Base-by-base conservation (phyloP, 37 sponge, comb jelly and placozoan species). In the Crambe crambe region DNA sequence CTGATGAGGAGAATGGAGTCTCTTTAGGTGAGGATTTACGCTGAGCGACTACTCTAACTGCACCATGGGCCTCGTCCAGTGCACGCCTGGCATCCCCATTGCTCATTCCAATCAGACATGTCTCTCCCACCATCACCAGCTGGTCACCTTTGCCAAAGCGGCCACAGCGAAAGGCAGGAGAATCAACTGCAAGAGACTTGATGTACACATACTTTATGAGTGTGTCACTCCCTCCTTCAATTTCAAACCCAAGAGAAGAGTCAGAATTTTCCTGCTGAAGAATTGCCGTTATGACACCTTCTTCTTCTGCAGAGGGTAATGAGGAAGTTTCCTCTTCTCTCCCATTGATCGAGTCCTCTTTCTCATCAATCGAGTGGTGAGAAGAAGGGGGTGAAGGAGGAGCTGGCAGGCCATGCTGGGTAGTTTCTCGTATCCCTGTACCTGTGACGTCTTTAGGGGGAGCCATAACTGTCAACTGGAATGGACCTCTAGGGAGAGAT, bases 161-260 rank as follows among this genome's bases (percentile, higher is more conserved):
- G 37, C 72, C 76, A 65, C 59, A 73, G 26, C 34, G 34, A 56
- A 40, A 85, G 31, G 94, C 89, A 30, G 86, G 68, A 36, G 83
- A 85, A 22, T 70, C 71, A 22, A 82, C 71, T 8, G 29, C 41
- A 10, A 93, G 58, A 36, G 80, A 65, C 15, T 77, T 58, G 60
- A 93, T 80, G 80, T 42, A 82, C 63, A 89, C 56, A 42, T 86
- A 82, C 38, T 89, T 64, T 6, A 84, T 86, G n/a, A 68, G 60
- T 8, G 85, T 78, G 71, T 93, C 90, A 51, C 56, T 82, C 9
- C 92, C 92, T 21, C 92, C 92, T 22, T 79, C 85, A 8, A 92
- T 51, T 30, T 39, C 35, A 29, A 92, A 66, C 17, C 92, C 92
- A n/a, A 92, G 77, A 2, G 81, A 81, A 5, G 37, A 34, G 25